These are phyloP conservation scores for Isoperla grammatica DNA, from an alignment of 2,888 invertebrate species.

Conservation along the genomic window DNA sequence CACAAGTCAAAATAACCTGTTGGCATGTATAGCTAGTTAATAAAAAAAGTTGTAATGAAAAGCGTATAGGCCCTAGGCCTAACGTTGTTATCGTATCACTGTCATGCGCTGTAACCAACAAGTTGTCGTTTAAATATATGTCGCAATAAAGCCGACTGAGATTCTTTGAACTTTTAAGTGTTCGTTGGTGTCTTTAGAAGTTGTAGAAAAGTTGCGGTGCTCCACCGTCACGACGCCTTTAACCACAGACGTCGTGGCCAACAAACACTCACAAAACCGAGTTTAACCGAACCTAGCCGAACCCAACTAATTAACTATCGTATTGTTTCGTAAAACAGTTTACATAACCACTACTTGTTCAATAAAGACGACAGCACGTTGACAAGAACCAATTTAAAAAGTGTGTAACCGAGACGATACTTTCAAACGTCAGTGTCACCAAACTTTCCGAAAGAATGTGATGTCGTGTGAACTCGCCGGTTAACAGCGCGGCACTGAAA, in stretches of 20 bases:
- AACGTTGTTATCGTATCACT: too few species aligned
- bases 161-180: too few species aligned
- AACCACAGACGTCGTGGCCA: constrained; percentile 34
- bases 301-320: constrained; percentile 7
- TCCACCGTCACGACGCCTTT: constrained; percentile 18
- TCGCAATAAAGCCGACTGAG: too few species aligned
- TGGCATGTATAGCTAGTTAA: too few species aligned
- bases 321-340: background rate
- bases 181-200: constrained; percentile 6
- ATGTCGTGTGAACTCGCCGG: constrained; percentile 18
- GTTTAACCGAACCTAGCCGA: constrained; percentile 21
- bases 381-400: too few species aligned
- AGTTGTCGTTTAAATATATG: too few species aligned
- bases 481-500: constrained; percentile 23
- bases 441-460: background rate
- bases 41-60: too few species aligned
- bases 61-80: too few species aligned
- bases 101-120: too few species aligned
- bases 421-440: background rate
- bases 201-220: constrained; percentile 15
- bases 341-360: too few species aligned
- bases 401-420: background rate
- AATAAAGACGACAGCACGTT: too few species aligned
- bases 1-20: too few species aligned
- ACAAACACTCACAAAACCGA: constrained; percentile 18